These are phyloP conservation scores for Clupea harengus DNA, from an alignment of 2,113 vertebrate genomes.

Conservation along the genomic window DNA sequence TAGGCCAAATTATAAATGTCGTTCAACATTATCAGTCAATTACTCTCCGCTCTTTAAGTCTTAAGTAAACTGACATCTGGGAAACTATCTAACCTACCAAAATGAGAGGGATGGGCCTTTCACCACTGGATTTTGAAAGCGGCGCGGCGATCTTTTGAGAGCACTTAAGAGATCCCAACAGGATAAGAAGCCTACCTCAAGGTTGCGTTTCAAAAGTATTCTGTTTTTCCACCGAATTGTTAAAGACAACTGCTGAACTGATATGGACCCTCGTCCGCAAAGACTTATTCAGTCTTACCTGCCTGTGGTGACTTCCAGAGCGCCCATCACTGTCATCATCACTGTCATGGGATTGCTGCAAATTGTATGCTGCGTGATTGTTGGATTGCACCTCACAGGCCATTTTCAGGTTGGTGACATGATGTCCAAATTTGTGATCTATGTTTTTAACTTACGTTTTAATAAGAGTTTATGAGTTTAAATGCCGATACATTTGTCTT, in stretches of 20 bases:
- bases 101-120: not conserved
- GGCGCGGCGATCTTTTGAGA: not conserved
- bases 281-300: not conserved
- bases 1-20: no score
- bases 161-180: no score
- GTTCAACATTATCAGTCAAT: no score
- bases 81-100: no score
- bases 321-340: not conserved
- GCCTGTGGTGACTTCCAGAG: not conserved
- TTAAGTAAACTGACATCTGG: no score
- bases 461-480: no score
- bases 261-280: not conserved
- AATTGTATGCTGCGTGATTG: conserved; percentile 6
- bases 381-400: conserved; percentile 21
- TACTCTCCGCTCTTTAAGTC: no score
- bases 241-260: not conserved
- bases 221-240: not conserved
- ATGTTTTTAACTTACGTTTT: not conserved
- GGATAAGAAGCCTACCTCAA: not conserved
- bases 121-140: not conserved
- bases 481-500: no score
- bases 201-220: not conserved
- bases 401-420: not conserved
- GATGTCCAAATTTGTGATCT: not conserved
- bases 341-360: conserved; percentile 18